phyloP scores from a whole-genome alignment of 2,113 vertebrate species.

The Diadophis punctatus region DNA sequence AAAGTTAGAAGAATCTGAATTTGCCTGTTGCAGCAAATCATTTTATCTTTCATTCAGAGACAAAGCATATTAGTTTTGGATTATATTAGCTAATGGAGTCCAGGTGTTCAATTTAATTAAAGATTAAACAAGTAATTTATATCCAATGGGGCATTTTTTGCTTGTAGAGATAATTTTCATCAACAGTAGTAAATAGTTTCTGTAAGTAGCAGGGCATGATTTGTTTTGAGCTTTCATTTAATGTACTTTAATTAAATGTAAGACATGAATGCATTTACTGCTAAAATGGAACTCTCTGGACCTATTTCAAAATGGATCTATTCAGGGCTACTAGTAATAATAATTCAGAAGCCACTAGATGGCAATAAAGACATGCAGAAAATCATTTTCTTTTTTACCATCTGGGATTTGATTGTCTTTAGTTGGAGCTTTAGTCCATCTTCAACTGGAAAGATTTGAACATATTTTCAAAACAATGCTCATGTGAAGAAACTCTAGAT shows the following conservation, averaged over 20 bases:
- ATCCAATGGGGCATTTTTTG: slow-evolving; percentile 4
- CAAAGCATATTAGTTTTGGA: background rate
- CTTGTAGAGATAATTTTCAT: slow-evolving; percentile 12
- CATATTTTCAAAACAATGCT: background rate
- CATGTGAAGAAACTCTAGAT: slow-evolving; percentile 22
- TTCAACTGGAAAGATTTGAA: background rate
- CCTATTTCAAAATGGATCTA: slow-evolving; percentile 26
- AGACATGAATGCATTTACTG: slow-evolving; percentile 32
- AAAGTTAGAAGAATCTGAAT: background rate
- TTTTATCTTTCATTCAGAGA: slow-evolving; percentile 1
- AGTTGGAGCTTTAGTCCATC: background rate
- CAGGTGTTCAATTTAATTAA: slow-evolving; percentile 12
- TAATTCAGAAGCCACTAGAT: background rate
- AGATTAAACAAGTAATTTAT: slow-evolving; percentile 13
- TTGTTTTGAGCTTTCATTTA: slow-evolving; percentile 39
- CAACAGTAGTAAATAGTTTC: slow-evolving; percentile 40
- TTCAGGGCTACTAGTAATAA: background rate
- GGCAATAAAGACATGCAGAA: background rate
- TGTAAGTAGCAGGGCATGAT: slow-evolving; percentile 21
- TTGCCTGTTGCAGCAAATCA: background rate
- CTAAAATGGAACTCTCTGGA: slow-evolving; percentile 32
- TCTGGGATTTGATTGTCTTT: background rate
- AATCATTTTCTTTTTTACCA: background rate
- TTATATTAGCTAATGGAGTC: background rate
- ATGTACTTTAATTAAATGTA: slow-evolving; percentile 33